Conservation (phyloP, 2,888 invertebrate genomes). For the Acronicta aceris region DNA sequence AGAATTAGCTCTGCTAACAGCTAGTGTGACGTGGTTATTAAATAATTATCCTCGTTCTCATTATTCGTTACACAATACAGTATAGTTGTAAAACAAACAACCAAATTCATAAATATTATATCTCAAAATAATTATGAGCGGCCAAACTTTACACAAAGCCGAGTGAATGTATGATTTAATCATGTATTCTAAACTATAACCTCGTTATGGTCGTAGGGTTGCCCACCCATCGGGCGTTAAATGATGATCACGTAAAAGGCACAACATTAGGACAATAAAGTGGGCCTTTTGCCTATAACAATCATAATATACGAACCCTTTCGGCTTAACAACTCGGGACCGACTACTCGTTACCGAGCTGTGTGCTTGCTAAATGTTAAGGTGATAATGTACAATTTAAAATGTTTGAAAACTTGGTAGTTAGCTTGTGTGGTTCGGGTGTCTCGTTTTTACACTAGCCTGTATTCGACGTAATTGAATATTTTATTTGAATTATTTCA, state of each 20-base stretch:
- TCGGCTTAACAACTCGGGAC: constrained; percentile 62
- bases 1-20: constrained; percentile 15
- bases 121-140: constrained; percentile 41
- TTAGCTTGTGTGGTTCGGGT: constrained; percentile 2
- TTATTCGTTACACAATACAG: constrained; percentile 14
- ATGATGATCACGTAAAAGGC: constrained; percentile 80
- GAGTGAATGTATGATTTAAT: constrained; percentile 60
- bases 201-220: constrained; percentile 59
- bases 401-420: constrained; percentile 53
- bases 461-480: constrained; percentile 11
- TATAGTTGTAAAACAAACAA: constrained; percentile 30
- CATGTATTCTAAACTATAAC: constrained; percentile 64
- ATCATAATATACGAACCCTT: constrained; percentile 83
- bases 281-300: constrained; percentile 80
- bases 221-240: constrained; percentile 68
- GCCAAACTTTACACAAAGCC: constrained; percentile 41
- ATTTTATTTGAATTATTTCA: too few species aligned
- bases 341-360: constrained; percentile 68
- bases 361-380: constrained; percentile 69
- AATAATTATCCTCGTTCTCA: constrained; percentile 8
- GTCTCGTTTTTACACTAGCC: neutral
- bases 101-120: constrained; percentile 29
- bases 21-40: constrained; percentile 11
- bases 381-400: constrained; percentile 72
- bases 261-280: constrained; percentile 82